Base-by-base conservation (phyloP, 2,888 invertebrate species). In the Caprella mutica region DNA sequence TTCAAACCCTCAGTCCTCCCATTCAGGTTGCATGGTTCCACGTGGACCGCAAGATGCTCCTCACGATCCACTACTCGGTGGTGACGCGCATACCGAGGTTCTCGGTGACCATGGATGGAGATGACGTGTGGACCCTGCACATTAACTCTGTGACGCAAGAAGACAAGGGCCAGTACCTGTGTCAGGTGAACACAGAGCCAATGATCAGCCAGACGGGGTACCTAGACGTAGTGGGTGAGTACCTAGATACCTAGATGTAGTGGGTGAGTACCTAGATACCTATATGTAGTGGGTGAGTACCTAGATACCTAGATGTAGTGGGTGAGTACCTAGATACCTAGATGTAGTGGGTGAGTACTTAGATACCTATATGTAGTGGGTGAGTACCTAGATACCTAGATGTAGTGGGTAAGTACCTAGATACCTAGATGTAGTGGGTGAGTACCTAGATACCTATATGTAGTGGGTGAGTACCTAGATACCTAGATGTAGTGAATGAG, bases 191-290 rank as follows among this genome's bases (percentile, higher is more conserved):
- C 75, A 90, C 90, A 44, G 86, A 86, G 73, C 91, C 91, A 0
- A 91, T 92, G 91, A 91, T 91, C 71, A 90, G 87, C 72, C 91
- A 91, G 79, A 87, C 89, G 29, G 92, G 92, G 59, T 90, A 87
- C 72, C 79, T 92, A 39, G 88, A 92, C 76, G 91, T 92, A 61
- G 89, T 91, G 35, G 91, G 92, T 91, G 72, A 81, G 86, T 75
- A 52, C 5, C 12, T 8, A 19, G 6, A 40, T 5, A 9, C 33
- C n/a, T n/a, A n/a, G n/a, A n/a, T n/a, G n/a, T n/a, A n/a, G n/a
- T n/a, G n/a, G n/a, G n/a, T n/a, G n/a, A n/a, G n/a, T n/a, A n/a
- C n/a, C n/a, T n/a, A n/a, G n/a, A n/a, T n/a, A n/a, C n/a, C n/a
- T n/a, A n/a, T n/a, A n/a, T n/a, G n/a, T n/a, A n/a, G n/a, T n/a